phyloP scores from a whole-genome alignment of 2,888 invertebrate species.

The Drosophila borealis region DNA sequence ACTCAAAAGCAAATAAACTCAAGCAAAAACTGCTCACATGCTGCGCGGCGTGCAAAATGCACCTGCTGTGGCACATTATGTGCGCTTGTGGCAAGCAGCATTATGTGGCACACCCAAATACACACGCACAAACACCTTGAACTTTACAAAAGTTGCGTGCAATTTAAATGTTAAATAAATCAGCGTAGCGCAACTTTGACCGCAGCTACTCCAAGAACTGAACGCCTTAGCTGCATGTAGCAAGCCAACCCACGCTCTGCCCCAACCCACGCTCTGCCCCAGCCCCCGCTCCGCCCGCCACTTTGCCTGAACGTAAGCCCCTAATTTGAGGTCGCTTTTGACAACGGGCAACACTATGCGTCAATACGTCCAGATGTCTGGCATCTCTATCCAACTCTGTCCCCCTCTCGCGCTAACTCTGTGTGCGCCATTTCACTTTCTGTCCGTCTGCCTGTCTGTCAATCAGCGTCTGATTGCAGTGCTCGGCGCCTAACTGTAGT shows the following conservation, averaged over 20 bases:
- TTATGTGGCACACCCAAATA: slow-evolving; percentile 15
- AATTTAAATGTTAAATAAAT: slow-evolving; percentile 42
- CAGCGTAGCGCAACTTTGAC: slow-evolving; percentile 34
- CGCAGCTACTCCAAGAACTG: slow-evolving; percentile 1
- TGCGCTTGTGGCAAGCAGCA: slow-evolving; percentile 20
- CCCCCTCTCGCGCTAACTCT: background rate
- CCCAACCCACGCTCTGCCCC: background rate
- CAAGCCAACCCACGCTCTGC: background rate
- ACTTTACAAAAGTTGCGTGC: slow-evolving; percentile 40
- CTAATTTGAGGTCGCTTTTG: slow-evolving; percentile 12
- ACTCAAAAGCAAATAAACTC: slow-evolving; percentile 17
- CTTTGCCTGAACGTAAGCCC: background rate
- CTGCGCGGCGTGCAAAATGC: slow-evolving; percentile 42
- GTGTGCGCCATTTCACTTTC: slow-evolving; percentile 1
- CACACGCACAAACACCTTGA: slow-evolving; percentile 9
- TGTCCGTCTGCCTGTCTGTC: slow-evolving; percentile 31
- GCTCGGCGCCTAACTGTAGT: slow-evolving; percentile 27
- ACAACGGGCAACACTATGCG: slow-evolving; percentile 34
- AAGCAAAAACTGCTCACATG: slow-evolving; percentile 52
- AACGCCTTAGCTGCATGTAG: too few relatives aligned
- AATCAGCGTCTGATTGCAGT: slow-evolving; percentile 53
- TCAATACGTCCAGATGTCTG: slow-evolving; percentile 43
- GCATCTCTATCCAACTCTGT: background rate
- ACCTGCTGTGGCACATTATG: slow-evolving; percentile 15
- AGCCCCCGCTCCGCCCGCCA: background rate